A percentile compares a stretch with the other conserved stretches of the same genome.
Evolutionary conservation across 2,888 invertebrate genomes (phyloP).

Genomic region (Argyra leucocephala): DNA sequence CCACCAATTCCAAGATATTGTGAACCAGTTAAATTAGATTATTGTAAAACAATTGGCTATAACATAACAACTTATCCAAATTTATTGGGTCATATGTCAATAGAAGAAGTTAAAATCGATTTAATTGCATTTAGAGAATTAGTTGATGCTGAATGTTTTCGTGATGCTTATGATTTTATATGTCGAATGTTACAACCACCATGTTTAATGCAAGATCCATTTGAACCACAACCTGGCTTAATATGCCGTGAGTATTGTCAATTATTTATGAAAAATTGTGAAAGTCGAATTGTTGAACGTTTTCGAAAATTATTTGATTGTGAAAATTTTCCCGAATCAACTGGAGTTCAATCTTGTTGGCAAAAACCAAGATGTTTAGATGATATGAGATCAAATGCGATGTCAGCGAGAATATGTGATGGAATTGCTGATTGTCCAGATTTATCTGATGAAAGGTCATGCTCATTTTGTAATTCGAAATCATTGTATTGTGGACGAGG

Average conservation of each 20-base stretch:
- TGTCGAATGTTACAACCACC: constrained; percentile 78
- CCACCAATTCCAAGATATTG: constrained; percentile 54
- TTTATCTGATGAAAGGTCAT: constrained; percentile 68
- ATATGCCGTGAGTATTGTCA: constrained; percentile 73
- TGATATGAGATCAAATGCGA: constrained; percentile 61
- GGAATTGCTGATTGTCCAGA: constrained; percentile 79
- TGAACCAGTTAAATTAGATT: constrained; percentile 53
- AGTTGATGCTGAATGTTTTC: constrained; percentile 84
- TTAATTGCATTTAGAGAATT: constrained; percentile 74
- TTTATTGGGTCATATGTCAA: constrained; percentile 50
- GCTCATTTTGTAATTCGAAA: constrained; percentile 66
- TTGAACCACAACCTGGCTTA: constrained; percentile 36
- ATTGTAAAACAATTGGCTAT: constrained; percentile 64
- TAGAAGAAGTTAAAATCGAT: constrained; percentile 59
- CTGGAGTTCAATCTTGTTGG: constrained; percentile 61
- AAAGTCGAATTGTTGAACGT: constrained; percentile 59
- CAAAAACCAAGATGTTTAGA: constrained; percentile 74
- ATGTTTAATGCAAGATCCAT: constrained; percentile 59
- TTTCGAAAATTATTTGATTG: constrained; percentile 68
- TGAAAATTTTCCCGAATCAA: constrained; percentile 67
- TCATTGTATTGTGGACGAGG: constrained; percentile 71
- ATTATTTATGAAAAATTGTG: constrained; percentile 75
- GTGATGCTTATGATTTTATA: constrained; percentile 79
- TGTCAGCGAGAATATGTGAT: constrained; percentile 72
- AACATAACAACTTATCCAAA: constrained; percentile 80